Conservation (phyloP, 1,140 invertebrate species). For the Conus ventricosus region DNA sequence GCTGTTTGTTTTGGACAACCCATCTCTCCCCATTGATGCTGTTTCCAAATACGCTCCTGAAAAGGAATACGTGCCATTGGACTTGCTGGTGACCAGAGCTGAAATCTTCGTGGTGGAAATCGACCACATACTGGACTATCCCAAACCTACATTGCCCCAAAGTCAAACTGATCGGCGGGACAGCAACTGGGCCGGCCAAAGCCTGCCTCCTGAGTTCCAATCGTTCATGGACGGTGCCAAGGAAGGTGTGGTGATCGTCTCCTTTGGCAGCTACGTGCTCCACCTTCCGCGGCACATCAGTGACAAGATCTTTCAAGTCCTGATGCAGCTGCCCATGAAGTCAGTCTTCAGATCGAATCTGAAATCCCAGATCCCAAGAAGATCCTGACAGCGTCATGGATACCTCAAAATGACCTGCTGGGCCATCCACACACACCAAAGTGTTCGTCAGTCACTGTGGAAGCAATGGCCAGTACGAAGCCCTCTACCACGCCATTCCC, state of each 20-base stretch:
- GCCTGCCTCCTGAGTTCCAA: conserved; percentile 17
- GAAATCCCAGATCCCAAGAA: conserved; percentile 76
- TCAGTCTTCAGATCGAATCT: conserved; percentile 19
- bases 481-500: conserved; percentile 84
- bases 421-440: conserved; percentile 74
- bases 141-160: conserved; percentile 47
- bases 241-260: conserved; percentile 49
- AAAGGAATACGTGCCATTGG: not conserved
- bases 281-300: conserved; percentile 21
- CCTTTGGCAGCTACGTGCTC: conserved; percentile 47
- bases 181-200: conserved; percentile 18
- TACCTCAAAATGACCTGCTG: conserved; percentile 88
- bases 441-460: conserved; percentile 86
- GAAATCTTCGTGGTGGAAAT: not conserved
- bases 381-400: conserved; percentile 84
- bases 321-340: conserved; percentile 39
- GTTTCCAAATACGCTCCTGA: not conserved
- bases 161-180: conserved; percentile 45
- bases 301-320: conserved; percentile 37
- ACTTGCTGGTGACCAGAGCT: not conserved
- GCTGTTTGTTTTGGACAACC: not conserved
- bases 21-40: not conserved
- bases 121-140: conserved; percentile 49
- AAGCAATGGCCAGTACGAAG: conserved; percentile 84
- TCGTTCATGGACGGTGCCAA: conserved; percentile 43